These are phyloP conservation scores for Melanotaenia nigrans DNA, from an alignment of 2,797 vertebrate genomes.

Conservation along the genomic window DNA sequence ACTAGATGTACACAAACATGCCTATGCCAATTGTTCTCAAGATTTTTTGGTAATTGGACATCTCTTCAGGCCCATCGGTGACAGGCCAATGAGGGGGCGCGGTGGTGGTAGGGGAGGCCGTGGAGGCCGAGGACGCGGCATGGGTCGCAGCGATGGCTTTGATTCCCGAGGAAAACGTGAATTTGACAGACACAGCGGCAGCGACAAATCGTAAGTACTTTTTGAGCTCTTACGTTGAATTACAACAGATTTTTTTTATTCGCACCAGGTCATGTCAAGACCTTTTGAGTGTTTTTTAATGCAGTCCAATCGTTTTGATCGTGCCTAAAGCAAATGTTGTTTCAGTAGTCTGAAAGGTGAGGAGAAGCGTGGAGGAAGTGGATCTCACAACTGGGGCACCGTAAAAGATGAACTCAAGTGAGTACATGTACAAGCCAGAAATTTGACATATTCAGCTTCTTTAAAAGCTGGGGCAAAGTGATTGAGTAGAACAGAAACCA, in stretches of 20 bases:
- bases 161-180: slow-evolving; percentile 97
- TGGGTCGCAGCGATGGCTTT: slow-evolving; percentile 94
- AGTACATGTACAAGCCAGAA: slow-evolving; percentile 66
- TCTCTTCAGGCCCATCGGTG: slow-evolving; percentile 66
- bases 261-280: background rate
- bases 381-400: slow-evolving; percentile 99
- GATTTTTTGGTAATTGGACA: background rate
- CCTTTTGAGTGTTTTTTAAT: background rate
- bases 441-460: fast-evolving
- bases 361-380: slow-evolving; percentile 97
- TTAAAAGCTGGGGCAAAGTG: background rate
- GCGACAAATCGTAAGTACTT: slow-evolving; percentile 93
- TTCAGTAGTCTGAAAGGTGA: slow-evolving; percentile 97
- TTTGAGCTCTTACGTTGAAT: slow-evolving; percentile 20
- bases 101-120: slow-evolving; percentile 86
- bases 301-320: background rate
- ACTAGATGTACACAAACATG: background rate
- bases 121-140: slow-evolving; percentile 89
- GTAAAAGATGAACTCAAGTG: slow-evolving; percentile 98
- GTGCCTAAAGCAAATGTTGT: slow-evolving; percentile 70
- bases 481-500: background rate
- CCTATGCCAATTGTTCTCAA: background rate
- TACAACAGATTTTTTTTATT: background rate
- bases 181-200: slow-evolving; percentile 98
- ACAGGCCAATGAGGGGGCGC: slow-evolving; percentile 88